A percentile compares a stretch with the other conserved stretches of the same genome.
These are phyloP conservation scores for Tautogolabrus adspersus DNA, from an alignment of 2,113 vertebrate genomes.

Conservation along the genomic window DNA sequence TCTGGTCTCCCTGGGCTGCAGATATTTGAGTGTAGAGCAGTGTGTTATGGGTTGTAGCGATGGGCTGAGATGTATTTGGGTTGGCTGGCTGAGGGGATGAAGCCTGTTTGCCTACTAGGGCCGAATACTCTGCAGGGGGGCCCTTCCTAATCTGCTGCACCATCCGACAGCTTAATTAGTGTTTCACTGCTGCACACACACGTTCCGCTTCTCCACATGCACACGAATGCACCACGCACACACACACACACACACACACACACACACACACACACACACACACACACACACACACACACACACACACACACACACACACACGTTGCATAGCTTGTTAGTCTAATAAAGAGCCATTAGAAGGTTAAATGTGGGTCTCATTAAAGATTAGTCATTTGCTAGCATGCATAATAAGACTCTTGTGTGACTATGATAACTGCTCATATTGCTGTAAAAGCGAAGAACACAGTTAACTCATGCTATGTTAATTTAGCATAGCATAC, in stretches of 20 bases:
- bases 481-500: constrained; percentile 58
- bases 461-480: constrained; percentile 51
- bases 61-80: constrained; percentile 73
- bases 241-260: constrained; percentile 36
- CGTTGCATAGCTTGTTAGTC: constrained; percentile 75
- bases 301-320: constrained; percentile 36
- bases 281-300: constrained; percentile 27
- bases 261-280: constrained; percentile 28
- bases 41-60: constrained; percentile 11
- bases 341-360: constrained; percentile 81
- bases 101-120: constrained; percentile 78
- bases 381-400: constrained; percentile 79
- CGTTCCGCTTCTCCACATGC: background rate
- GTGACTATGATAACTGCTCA: constrained; percentile 71
- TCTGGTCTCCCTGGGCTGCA: constrained; percentile 55
- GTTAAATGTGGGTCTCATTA: constrained; percentile 81
- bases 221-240: constrained; percentile 20
- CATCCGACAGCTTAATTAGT: constrained; percentile 81
- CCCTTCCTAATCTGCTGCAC: constrained; percentile 72
- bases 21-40: constrained; percentile 60
- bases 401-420: constrained; percentile 74
- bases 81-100: constrained; percentile 78
- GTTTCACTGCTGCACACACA: constrained; percentile 65
- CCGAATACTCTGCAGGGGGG: constrained; percentile 74
- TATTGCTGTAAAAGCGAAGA: constrained; percentile 62